These are phyloP conservation scores for Lepus europaeus DNA, from an alignment of 2,113 vertebrate genomes.

Conservation along the genomic window DNA sequence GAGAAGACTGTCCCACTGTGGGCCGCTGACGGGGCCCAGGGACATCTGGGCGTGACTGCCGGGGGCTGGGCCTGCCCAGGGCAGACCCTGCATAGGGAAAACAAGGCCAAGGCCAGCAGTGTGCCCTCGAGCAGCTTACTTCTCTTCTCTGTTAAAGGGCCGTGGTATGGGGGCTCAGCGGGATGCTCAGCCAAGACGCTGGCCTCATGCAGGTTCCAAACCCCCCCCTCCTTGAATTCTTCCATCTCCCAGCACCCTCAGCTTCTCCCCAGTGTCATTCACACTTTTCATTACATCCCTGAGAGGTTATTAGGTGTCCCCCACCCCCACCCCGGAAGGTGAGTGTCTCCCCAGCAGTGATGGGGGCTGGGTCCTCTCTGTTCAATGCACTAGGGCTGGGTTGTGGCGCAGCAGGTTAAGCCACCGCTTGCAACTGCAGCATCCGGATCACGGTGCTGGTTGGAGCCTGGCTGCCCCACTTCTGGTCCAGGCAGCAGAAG, in stretches of 20 bases:
- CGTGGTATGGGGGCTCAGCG: accelerated
- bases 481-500: no score
- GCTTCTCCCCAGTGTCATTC: accelerated
- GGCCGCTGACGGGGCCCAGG: no score
- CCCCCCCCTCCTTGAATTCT: accelerated
- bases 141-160: not conserved
- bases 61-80: not conserved
- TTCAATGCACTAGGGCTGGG: no score
- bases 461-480: no score
- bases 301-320: not conserved
- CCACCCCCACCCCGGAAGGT: no score
- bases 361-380: not conserved
- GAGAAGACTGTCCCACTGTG: accelerated
- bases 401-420: no score
- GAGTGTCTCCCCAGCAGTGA: not conserved
- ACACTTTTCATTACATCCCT: accelerated
- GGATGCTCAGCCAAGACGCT: accelerated
- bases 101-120: not conserved
- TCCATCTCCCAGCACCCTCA: not conserved
- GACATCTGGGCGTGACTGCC: accelerated
- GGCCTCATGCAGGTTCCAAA: accelerated
- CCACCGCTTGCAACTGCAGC: no score
- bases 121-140: not conserved
- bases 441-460: no score
- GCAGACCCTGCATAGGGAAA: no score